Conservation (phyloP, 1,140 invertebrate genomes). For the Varroa destructor region DNA sequence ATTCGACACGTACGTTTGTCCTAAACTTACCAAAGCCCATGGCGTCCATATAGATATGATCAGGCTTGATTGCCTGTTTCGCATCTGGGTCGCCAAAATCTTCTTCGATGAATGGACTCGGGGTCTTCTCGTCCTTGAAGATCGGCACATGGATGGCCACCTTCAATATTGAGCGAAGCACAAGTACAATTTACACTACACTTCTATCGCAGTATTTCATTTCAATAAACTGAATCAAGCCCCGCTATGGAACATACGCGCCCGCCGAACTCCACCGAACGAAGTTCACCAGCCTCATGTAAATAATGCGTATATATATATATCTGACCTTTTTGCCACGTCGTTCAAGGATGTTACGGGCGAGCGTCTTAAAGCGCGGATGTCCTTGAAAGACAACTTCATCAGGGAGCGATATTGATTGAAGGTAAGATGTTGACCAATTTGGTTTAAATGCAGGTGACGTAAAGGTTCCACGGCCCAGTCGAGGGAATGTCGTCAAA, state of each 20-base stretch:
- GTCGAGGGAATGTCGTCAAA: constrained; percentile 77
- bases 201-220: not conserved
- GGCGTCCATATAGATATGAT: constrained; percentile 91
- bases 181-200: not conserved
- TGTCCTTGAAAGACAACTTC: constrained; percentile 82
- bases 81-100: constrained; percentile 49
- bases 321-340: constrained; percentile 76
- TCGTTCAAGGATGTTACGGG: constrained; percentile 76
- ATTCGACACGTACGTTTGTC: too few relatives aligned
- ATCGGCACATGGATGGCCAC: constrained; percentile 49
- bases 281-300: too few relatives aligned
- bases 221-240: too few relatives aligned
- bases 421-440: constrained; percentile 58
- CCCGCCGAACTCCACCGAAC: too few relatives aligned
- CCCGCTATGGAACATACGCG: too few relatives aligned
- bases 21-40: constrained; percentile 76
- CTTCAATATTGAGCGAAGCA: not conserved
- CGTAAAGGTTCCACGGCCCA: constrained; percentile 81
- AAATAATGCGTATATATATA: too few relatives aligned
- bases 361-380: constrained; percentile 80
- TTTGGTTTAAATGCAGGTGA: constrained; percentile 56
- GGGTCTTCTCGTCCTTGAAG: constrained; percentile 70
- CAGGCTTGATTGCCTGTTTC: constrained; percentile 52
- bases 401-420: constrained; percentile 87
- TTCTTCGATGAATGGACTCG: constrained; percentile 58